Evolutionary conservation across 2,113 vertebrate species (phyloP).

Genomic region (Psilopsiagon aurifrons): DNA sequence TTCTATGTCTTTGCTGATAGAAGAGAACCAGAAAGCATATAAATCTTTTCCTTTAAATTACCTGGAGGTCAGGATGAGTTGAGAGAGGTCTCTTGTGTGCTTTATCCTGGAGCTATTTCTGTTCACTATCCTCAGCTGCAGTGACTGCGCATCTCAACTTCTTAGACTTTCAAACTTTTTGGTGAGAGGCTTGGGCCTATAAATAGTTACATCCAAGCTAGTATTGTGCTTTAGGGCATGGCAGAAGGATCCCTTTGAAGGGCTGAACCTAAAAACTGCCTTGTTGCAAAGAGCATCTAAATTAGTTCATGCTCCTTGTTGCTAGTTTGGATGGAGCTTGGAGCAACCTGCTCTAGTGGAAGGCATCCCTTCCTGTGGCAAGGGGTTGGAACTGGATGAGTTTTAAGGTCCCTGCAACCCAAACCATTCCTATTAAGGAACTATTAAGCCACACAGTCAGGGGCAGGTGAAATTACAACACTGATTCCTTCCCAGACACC

Average conservation of each 20-base stretch:
- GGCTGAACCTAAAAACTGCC: background rate
- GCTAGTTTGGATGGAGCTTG: background rate
- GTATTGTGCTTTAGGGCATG: background rate
- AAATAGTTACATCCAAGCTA: background rate
- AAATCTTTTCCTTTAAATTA: background rate
- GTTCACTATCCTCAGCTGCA: background rate
- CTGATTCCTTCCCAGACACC: fast-evolving
- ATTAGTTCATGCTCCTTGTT: background rate
- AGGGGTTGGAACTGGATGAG: background rate
- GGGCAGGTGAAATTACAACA: background rate
- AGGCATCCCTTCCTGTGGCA: background rate
- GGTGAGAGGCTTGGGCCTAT: background rate
- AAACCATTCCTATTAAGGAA: background rate
- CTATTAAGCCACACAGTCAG: background rate
- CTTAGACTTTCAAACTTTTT: background rate
- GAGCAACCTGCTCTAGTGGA: background rate
- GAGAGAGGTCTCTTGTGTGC: background rate
- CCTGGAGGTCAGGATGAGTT: background rate
- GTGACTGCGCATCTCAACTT: background rate
- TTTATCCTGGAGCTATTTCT: constrained; percentile 28
- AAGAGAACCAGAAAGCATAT: background rate
- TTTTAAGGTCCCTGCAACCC: background rate
- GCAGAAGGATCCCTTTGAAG: background rate
- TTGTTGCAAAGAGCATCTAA: background rate
- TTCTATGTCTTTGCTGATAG: background rate